These are phyloP conservation scores for Eristalis intricaria DNA, from an alignment of 2,888 invertebrate genomes.

Conservation along the genomic window DNA sequence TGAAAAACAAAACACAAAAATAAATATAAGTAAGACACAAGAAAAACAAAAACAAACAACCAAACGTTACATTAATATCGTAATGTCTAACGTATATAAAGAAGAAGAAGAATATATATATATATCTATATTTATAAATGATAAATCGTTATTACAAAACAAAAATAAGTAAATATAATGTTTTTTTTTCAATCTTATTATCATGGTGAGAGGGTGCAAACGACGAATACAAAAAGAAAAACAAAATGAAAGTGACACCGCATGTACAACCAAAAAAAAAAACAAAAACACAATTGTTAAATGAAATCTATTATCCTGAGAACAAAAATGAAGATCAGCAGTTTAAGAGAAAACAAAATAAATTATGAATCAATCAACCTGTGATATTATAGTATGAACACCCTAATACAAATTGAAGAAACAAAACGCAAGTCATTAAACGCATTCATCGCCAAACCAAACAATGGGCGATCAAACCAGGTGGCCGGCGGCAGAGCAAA, in stretches of 20 bases:
- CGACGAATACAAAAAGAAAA: neutral
- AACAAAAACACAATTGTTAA: slow-evolving; percentile 70
- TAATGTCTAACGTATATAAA: slow-evolving; percentile 71
- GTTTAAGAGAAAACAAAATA: slow-evolving; percentile 74
- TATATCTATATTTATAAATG: slow-evolving; percentile 61
- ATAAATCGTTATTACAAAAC: slow-evolving; percentile 50
- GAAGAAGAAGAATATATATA: slow-evolving; percentile 39
- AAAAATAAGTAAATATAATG: slow-evolving; percentile 39
- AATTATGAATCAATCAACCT: slow-evolving; percentile 75
- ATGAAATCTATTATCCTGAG: slow-evolving; percentile 73
- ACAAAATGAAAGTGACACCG: slow-evolving; percentile 43
- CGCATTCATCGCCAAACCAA: slow-evolving; percentile 64
- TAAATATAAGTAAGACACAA: slow-evolving; percentile 48
- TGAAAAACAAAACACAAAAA: slow-evolving; percentile 40
- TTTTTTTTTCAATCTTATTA: slow-evolving; percentile 75
- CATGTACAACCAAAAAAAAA: slow-evolving; percentile 56
- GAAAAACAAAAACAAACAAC: slow-evolving; percentile 15
- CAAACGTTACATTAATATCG: slow-evolving; percentile 65
- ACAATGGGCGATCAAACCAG: slow-evolving; percentile 23
- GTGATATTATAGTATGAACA: slow-evolving; percentile 77
- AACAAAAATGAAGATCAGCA: slow-evolving; percentile 65
- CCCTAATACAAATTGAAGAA: slow-evolving; percentile 73
- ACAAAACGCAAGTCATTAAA: slow-evolving; percentile 57
- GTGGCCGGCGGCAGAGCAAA: neutral
- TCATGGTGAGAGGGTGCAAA: slow-evolving; percentile 73